phyloP scores from a whole-genome alignment of 2,888 invertebrate genomes.

The Pristionchus exspectatus region DNA sequence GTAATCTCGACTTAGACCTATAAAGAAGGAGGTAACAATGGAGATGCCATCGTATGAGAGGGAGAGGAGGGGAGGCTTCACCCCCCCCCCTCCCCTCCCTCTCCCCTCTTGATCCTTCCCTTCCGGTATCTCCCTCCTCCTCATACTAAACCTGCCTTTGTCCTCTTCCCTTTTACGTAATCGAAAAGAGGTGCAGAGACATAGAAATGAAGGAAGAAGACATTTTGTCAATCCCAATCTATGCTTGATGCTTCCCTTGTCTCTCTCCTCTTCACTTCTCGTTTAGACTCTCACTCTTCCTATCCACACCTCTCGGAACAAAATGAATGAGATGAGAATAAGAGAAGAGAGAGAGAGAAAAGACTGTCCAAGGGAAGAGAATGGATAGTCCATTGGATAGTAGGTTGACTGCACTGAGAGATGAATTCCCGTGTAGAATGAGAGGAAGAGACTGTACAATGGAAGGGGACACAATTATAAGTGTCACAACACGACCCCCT shows the following conservation, averaged over 20 bases:
- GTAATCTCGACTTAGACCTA: constrained; percentile 24
- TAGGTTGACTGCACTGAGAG: background rate
- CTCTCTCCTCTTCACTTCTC: constrained; percentile 15
- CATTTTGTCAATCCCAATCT: constrained; percentile 37
- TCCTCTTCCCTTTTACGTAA: constrained; percentile 21
- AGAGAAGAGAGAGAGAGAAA: background rate
- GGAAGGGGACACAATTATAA: background rate
- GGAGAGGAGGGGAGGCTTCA: background rate
- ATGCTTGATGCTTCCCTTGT: background rate
- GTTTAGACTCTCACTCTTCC: constrained; percentile 10
- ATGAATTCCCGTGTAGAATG: background rate
- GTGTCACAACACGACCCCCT: constrained; percentile 6
- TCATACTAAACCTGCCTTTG: constrained; percentile 28
- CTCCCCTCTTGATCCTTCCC: constrained; percentile 19
- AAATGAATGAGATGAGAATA: constrained; percentile 14
- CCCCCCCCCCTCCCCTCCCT: background rate
- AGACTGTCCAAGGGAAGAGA: background rate
- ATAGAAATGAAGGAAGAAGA: background rate
- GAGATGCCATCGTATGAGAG: constrained; percentile 14
- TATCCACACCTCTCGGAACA: constrained; percentile 40
- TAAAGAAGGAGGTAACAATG: background rate
- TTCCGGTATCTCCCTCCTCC: constrained; percentile 11
- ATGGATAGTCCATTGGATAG: background rate
- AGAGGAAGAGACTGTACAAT: background rate
- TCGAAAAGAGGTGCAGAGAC: constrained; percentile 1